Base-by-base conservation (phyloP, 1,140 invertebrate species). In the Brachionus plicatilis region DNA sequence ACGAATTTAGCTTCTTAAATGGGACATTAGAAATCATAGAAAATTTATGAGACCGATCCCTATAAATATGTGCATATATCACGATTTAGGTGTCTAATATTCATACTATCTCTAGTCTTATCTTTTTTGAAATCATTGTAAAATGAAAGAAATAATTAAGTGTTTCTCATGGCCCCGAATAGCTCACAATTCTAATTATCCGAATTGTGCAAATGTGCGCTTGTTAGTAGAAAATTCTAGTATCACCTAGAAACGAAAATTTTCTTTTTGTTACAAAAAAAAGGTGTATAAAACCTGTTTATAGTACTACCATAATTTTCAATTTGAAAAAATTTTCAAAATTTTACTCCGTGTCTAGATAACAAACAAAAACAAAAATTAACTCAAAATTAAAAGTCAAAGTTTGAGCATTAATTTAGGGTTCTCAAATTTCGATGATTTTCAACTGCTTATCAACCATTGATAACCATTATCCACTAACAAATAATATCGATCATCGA, bases 381-480 rank as follows among this genome's bases (percentile, higher is more conserved):
- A 60, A 24, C 53, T 60, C 53, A 68, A 68, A 33, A 68, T 41
- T 68, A 41, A 6, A 68, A 33, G 66, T 33, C 68, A 43, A 72
- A 72, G 33, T 72, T 72, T 37, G 41, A 43, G 29, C 17, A 41
- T 43, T 72, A 43, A 41, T n/a, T 41, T 1, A 72, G 17, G 41
- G 17, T 41, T 72, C 68, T 72, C 68, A 72, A 72, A 72, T 72
- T 68, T 72, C 68, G 68, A 72, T 72, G 68, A 43, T 72, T 72
- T 41, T 41, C 68, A 72, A 20, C 17, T 72, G 68, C 41, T 68
- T 29, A 17, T 43, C 68, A 43, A 72, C 17, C 68, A 37, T 29
- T 29, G 12, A 68, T 72, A 43, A 72, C 33, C 37, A 72, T 43
- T 20, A 72, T 41, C 41, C 17, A 43, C 37, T 43, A 60, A 20